These are phyloP conservation scores for Peromyscus melanophrys DNA, from an alignment of 2,797 vertebrate species.

Conservation along the genomic window DNA sequence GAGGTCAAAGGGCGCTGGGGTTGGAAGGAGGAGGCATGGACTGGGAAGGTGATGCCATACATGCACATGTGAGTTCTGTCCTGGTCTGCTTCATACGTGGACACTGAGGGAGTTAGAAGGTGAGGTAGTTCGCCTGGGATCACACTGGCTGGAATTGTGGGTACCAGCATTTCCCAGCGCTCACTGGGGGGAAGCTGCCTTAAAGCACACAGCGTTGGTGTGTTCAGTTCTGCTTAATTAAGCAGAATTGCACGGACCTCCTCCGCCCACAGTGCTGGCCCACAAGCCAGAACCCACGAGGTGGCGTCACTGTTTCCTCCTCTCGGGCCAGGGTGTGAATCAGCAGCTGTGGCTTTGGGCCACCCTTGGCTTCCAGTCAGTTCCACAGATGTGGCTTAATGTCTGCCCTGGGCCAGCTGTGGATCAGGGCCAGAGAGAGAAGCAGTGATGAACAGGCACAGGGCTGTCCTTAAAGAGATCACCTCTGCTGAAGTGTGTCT, in stretches of 20 bases:
- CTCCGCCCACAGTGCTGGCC: conserved; percentile 31
- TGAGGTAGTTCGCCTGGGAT: neutral
- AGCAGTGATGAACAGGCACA: neutral
- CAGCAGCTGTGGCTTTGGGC: conserved; percentile 74
- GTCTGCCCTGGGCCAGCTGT: conserved; percentile 37
- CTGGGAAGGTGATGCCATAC: neutral
- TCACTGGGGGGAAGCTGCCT: neutral
- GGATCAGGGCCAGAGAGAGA: conserved; percentile 31
- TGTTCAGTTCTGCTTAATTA: conserved; percentile 58
- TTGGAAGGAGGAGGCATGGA: neutral
- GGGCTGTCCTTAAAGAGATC: conserved; percentile 69
- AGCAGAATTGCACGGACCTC: conserved; percentile 45
- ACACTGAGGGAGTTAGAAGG: conserved; percentile 20
- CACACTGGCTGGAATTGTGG: neutral
- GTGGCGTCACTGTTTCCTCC: conserved; percentile 77
- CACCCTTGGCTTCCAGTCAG: conserved; percentile 68
- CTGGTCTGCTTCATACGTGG: neutral
- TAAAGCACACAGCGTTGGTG: neutral
- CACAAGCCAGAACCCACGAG: conserved; percentile 13
- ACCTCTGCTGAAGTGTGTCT: neutral
- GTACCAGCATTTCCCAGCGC: neutral
- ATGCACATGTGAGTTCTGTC: fast-evolving
- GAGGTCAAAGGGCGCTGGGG: neutral
- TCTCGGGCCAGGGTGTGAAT: conserved; percentile 81
- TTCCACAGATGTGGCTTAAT: conserved; percentile 72